Evolutionary conservation across 2,797 vertebrate species (phyloP).

Genomic region (Pygocentrus nattereri): DNA sequence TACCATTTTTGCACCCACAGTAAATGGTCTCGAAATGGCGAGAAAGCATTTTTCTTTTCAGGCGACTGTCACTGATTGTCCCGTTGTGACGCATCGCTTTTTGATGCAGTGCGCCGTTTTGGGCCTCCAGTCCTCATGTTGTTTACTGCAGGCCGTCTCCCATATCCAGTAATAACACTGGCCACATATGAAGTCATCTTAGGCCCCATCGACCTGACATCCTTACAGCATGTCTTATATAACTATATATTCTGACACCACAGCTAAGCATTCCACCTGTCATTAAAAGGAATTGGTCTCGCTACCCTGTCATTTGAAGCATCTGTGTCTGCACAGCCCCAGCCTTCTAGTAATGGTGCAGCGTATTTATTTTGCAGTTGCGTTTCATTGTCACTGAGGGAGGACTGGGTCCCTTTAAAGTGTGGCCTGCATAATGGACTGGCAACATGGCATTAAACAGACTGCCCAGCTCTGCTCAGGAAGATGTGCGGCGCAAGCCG

Average conservation of each 20-base stretch:
- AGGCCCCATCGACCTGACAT: conserved; percentile 26
- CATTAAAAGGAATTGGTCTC: conserved; percentile 36
- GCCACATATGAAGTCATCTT: conserved; percentile 43
- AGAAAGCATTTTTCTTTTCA: conserved; percentile 10
- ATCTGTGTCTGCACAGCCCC: not conserved
- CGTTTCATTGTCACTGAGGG: conserved; percentile 11
- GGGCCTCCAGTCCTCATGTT: conserved; percentile 12
- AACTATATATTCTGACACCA: conserved; percentile 18
- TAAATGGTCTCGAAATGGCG: conserved; percentile 8
- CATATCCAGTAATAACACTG: conserved; percentile 26
- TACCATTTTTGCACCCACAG: not conserved
- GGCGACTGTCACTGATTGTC: conserved; percentile 35
- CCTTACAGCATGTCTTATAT: conserved; percentile 24
- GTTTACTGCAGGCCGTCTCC: conserved; percentile 28
- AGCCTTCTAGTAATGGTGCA: not conserved
- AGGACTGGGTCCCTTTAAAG: conserved; percentile 19
- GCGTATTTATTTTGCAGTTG: conserved; percentile 25
- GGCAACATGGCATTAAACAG: conserved; percentile 58
- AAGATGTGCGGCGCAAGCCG: conserved; percentile 22
- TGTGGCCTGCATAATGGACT: conserved; percentile 41
- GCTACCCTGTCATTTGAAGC: not conserved
- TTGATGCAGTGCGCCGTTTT: conserved; percentile 30
- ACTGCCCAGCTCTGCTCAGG: not conserved
- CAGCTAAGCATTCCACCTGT: conserved; percentile 8
- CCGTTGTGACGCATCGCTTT: not conserved